Percentiles rank a stretch among this genome's conserved stretches.
Conservation (phyloP, 2,888 invertebrate species). For the Myopa tessellatipennis region DNA sequence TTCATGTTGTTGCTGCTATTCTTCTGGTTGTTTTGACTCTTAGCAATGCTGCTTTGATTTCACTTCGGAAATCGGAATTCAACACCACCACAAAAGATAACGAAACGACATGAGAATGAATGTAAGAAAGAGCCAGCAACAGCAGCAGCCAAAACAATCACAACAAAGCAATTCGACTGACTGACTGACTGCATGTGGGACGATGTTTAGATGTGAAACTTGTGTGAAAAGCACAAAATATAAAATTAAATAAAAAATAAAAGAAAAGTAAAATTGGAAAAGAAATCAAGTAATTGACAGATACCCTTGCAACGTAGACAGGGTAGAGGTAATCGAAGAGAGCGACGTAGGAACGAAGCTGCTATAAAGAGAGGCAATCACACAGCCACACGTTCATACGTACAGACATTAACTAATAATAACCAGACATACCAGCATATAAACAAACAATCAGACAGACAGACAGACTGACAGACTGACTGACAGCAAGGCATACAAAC, state of each 20-base stretch:
- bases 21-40: slow-evolving; percentile 6
- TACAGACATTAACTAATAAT: not conserved
- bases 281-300: slow-evolving; percentile 36
- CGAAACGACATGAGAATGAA: not conserved
- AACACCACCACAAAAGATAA: slow-evolving; percentile 14
- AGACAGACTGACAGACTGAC: slow-evolving; percentile 11
- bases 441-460: slow-evolving; percentile 18
- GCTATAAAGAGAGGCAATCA: slow-evolving; percentile 29
- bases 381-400: not conserved
- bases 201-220: slow-evolving; percentile 27
- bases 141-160: not conserved
- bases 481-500: slow-evolving; percentile 24
- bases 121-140: not conserved
- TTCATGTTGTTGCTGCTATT: slow-evolving; percentile 19
- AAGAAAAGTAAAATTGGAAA: slow-evolving; percentile 34
- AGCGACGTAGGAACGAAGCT: slow-evolving; percentile 21
- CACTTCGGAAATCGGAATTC: slow-evolving; percentile 37
- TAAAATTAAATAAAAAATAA: slow-evolving; percentile 25
- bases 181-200: slow-evolving; percentile 24
- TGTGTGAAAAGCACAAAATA: slow-evolving; percentile 28
- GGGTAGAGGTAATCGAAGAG: slow-evolving; percentile 24
- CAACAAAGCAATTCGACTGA: slow-evolving; percentile 2
- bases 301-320: slow-evolving; percentile 29
- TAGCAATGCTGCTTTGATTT: slow-evolving; percentile 30
- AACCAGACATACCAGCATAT: slow-evolving; percentile 15